Conservation (phyloP, 2,888 invertebrate species). For the Sminthurinus aureus region DNA sequence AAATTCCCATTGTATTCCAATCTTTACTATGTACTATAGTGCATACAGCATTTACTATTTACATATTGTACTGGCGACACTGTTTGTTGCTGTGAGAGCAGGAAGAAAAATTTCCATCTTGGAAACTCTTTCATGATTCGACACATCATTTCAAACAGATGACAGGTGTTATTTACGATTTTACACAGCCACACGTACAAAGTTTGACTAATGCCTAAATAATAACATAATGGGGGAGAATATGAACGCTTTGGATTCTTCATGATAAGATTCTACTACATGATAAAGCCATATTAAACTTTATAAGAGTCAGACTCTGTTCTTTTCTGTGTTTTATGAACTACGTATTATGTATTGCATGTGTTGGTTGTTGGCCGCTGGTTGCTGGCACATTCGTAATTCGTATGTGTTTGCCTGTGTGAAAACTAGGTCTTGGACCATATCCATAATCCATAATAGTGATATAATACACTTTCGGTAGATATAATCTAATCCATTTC, state of each 20-base stretch:
- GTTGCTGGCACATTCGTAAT: neutral
- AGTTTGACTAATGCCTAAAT: conserved; percentile 39
- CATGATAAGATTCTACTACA: conserved; percentile 28
- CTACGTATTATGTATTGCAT: too few species aligned
- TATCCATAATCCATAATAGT: neutral
- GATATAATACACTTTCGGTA: neutral
- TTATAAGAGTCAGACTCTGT: conserved; percentile 15
- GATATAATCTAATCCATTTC: neutral
- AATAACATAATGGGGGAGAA: conserved; percentile 37
- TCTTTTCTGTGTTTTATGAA: neutral
- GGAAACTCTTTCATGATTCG: conserved; percentile 49
- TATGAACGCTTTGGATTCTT: conserved; percentile 25
- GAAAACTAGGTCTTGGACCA: neutral
- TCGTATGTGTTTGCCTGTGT: neutral
- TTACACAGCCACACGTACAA: conserved; percentile 36
- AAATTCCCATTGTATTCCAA: neutral
- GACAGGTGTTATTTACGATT: conserved; percentile 58
- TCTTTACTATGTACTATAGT: neutral
- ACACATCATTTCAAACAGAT: conserved; percentile 55
- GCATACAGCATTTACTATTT: too few species aligned
- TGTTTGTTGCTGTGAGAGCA: neutral
- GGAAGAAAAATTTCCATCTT: conserved; percentile 29
- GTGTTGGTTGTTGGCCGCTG: too few species aligned
- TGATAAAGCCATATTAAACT: conserved; percentile 36
- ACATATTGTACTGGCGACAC: too few species aligned